Percentiles rank a stretch among this genome's conserved stretches.
Evolutionary conservation across 2,113 vertebrate genomes (phyloP).

Genomic region (Lathamus discolor): DNA sequence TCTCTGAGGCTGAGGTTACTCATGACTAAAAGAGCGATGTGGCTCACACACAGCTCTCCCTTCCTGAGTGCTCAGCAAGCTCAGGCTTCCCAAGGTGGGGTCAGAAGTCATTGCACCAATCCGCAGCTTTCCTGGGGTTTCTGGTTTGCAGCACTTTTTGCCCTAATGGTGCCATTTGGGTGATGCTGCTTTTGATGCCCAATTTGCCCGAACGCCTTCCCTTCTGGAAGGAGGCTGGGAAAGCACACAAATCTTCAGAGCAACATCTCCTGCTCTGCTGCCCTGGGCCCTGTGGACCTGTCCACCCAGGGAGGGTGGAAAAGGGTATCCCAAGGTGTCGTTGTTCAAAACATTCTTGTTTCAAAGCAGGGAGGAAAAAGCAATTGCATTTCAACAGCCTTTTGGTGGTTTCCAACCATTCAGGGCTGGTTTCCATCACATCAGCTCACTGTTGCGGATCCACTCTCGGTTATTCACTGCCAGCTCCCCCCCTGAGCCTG

Average conservation of each 20-base stretch:
- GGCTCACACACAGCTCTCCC: neutral
- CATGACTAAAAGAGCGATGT: neutral
- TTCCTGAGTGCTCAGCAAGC: fast-evolving
- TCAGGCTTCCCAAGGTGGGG: neutral
- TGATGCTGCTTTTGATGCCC: neutral
- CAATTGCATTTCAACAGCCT: neutral
- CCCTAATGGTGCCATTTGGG: neutral
- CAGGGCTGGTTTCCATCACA: neutral
- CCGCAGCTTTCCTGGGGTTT: neutral
- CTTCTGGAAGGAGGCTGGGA: neutral
- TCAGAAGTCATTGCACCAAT: neutral
- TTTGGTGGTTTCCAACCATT: neutral
- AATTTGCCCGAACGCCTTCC: neutral
- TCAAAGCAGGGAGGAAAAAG: neutral
- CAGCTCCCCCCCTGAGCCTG: neutral
- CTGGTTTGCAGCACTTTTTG: neutral
- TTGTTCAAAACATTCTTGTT: neutral
- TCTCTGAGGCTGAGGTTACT: neutral
- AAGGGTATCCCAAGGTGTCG: fast-evolving
- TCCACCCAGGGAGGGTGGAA: neutral
- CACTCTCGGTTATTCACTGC: neutral
- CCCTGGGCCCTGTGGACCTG: neutral
- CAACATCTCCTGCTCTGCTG: neutral
- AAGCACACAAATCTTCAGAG: neutral
- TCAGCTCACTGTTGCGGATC: neutral